These are phyloP conservation scores for Halictus quadricinctus DNA, from an alignment of 2,888 invertebrate genomes.

Conservation along the genomic window DNA sequence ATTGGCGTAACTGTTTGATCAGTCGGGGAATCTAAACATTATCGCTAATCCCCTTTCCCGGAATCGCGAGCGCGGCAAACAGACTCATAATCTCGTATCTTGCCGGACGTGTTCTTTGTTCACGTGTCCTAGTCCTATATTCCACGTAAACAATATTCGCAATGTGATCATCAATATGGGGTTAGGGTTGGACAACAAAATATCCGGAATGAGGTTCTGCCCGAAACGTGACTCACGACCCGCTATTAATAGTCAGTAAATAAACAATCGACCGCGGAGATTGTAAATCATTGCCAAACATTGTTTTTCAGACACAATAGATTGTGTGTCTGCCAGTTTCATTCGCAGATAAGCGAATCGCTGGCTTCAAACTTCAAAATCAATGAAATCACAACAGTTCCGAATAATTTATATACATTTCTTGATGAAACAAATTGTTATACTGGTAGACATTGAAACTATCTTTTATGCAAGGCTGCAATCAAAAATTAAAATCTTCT, in stretches of 20 bases:
- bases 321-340: neutral
- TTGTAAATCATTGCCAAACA: neutral
- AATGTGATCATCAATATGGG: neutral
- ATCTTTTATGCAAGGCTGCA: neutral
- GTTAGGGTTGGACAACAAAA: neutral
- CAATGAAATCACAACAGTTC: neutral
- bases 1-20: neutral
- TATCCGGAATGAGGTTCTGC: neutral
- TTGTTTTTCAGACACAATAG: neutral
- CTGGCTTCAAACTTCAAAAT: neutral
- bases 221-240: neutral
- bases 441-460: neutral
- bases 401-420: neutral
- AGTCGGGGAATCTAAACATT: neutral
- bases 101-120: neutral
- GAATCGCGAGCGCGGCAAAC: neutral
- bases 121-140: conserved; percentile 13
- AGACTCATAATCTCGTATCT: neutral
- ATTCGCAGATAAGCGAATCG: neutral
- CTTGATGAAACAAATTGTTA: neutral
- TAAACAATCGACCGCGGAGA: neutral
- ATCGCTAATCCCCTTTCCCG: neutral
- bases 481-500: neutral
- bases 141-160: conserved; percentile 2
- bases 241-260: conserved; percentile 1